Evolutionary conservation across 2,797 vertebrate species (phyloP), one percentile per base, ranked within the genome.

Genomic region (Crotalus adamanteus): DNA sequence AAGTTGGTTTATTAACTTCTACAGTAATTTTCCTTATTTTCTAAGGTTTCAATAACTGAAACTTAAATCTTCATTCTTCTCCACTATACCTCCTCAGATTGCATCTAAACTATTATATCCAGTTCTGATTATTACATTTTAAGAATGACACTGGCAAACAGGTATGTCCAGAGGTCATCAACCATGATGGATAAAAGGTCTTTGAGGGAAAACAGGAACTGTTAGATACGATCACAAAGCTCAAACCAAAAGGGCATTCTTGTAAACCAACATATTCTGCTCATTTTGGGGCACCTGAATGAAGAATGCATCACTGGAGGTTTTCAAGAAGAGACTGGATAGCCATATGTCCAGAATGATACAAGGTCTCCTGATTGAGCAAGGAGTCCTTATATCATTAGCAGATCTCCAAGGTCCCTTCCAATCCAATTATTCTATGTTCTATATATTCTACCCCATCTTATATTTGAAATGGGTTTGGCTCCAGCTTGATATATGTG

Each of bases 381-480:
- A 69, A 18, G 6, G 14, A 16, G 65, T 16, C n/a, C n/a, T 69
- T 69, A 31, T 69, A 16, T 69, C 13, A 31, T 69, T 69, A 69
- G 63, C 28, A 69, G 65, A 31, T 69, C 13, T 69, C 65, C 65
- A 16, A 69, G n/a, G 4, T 65, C 28, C 12, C 28, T 65, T 65
- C 63, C 28, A 65, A 65, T 65, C 28, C 13, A 14, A 65, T 65
- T 65, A 14, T n/a, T 65, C 63, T 65, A n/a, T n/a, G 63, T 65
- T 65, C 63, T n/a, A n/a, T 65, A n/a, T 65, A 65, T 73, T 73
- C 37, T 4, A 73, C 31, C 6, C 85, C 2, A 28, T 37, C 13
- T 69, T 59, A 37, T 3, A 92, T 59, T 69, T 69, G 53, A 94
- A 96, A 92, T 26, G 85, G 1, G 31, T 90, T 31, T 13, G n/a